These are phyloP conservation scores for Sebastes vulpes DNA, from an alignment of 2,797 vertebrate genomes.

Conservation along the genomic window DNA sequence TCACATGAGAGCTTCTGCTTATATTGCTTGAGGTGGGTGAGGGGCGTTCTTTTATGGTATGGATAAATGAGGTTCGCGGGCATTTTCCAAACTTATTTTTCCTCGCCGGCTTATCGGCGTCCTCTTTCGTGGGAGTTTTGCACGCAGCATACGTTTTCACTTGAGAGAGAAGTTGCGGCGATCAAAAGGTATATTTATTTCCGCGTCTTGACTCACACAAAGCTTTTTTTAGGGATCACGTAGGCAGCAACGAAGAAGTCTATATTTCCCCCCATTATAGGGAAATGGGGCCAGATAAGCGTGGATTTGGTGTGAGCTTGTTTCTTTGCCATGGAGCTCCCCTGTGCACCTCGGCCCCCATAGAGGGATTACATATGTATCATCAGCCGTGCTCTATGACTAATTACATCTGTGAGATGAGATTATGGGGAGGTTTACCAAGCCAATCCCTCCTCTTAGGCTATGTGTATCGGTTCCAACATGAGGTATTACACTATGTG, in stretches of 20 bases:
- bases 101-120: background rate
- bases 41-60: constrained; percentile 47
- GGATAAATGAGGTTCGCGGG: constrained; percentile 52
- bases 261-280: constrained; percentile 40
- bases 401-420: constrained; percentile 89
- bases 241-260: constrained; percentile 62
- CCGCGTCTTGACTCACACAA: constrained; percentile 66
- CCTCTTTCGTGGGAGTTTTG: constrained; percentile 39
- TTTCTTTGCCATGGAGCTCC: constrained; percentile 73
- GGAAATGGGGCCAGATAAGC: constrained; percentile 75
- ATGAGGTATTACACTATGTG: constrained; percentile 73
- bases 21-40: constrained; percentile 59
- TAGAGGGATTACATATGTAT: constrained; percentile 86
- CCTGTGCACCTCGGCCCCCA: constrained; percentile 76
- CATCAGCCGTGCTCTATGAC: constrained; percentile 86
- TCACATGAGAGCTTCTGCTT: constrained; percentile 73
- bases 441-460: constrained; percentile 83
- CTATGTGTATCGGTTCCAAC: constrained; percentile 82
- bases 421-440: constrained; percentile 86
- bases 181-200: constrained; percentile 68
- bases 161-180: constrained; percentile 38
- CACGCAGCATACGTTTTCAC: constrained; percentile 9
- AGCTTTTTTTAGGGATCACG: constrained; percentile 70
- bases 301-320: constrained; percentile 73
- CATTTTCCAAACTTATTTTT: constrained; percentile 46